A percentile compares a stretch with the other conserved stretches of the same genome.
phyloP scores from a whole-genome alignment of 2,113 vertebrate species.

The Cnemophilus loriae region DNA sequence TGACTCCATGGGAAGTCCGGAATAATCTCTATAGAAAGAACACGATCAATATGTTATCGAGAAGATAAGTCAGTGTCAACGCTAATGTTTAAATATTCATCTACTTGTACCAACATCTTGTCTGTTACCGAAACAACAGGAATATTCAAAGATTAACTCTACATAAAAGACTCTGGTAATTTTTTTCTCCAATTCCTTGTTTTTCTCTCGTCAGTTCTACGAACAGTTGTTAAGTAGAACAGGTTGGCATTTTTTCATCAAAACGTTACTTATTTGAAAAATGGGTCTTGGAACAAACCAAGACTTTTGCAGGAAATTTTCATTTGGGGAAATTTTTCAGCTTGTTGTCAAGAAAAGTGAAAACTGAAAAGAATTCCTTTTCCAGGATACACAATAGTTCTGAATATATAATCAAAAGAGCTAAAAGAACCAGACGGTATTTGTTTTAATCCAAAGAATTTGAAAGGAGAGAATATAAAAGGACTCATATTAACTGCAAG shows the following conservation, averaged over 20 bases:
- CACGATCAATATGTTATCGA: constrained; percentile 44
- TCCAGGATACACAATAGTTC: constrained; percentile 67
- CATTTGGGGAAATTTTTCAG: constrained; percentile 65
- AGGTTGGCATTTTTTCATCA: constrained; percentile 68
- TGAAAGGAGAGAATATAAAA: constrained; percentile 67
- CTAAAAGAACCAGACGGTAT: constrained; percentile 64
- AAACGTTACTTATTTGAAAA: constrained; percentile 68
- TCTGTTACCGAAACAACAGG: constrained; percentile 63
- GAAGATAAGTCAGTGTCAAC: constrained; percentile 63
- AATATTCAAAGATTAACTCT: constrained; percentile 66
- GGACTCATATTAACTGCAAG: constrained; percentile 67
- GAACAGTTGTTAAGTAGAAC: constrained; percentile 67
- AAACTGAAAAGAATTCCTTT: constrained; percentile 65
- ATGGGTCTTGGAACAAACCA: constrained; percentile 66
- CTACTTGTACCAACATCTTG: constrained; percentile 55
- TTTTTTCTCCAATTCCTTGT: constrained; percentile 58
- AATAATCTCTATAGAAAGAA: constrained; percentile 53
- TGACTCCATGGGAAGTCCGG: constrained; percentile 20
- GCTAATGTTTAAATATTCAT: constrained; percentile 64
- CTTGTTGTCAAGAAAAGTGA: constrained; percentile 65
- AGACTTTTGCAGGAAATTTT: constrained; percentile 65
- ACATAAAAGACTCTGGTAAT: constrained; percentile 55
- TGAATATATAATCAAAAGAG: constrained; percentile 68
- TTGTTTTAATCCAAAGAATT: constrained; percentile 68
- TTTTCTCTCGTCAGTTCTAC: constrained; percentile 56